phyloP scores from a whole-genome alignment of 2,113 vertebrate species.

The Mola mola region DNA sequence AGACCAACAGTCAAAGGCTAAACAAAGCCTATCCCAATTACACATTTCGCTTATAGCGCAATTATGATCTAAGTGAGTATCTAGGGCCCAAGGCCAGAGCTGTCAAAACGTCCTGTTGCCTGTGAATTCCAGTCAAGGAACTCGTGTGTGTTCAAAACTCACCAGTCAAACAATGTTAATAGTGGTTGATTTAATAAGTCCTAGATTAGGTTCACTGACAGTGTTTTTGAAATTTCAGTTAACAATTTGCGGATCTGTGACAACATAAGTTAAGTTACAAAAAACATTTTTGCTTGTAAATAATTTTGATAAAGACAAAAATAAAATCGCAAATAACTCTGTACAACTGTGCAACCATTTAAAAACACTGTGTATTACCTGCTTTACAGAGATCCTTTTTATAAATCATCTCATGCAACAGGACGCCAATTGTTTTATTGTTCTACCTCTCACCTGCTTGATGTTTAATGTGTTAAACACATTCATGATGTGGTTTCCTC shows the following conservation, averaged over 20 bases:
- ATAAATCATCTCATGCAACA: conserved; percentile 16
- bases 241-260: conserved; percentile 24
- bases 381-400: too few species aligned
- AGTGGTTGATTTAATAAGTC: conserved; percentile 27
- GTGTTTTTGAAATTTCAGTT: conserved; percentile 34
- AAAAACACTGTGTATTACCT: too few species aligned
- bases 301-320: background rate
- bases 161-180: conserved; percentile 5
- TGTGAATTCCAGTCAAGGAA: conserved; percentile 45
- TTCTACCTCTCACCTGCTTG: conserved; percentile 26
- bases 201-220: conserved; percentile 65
- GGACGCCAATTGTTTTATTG: conserved; percentile 29
- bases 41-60: conserved; percentile 68
- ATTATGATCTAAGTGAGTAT: conserved; percentile 68
- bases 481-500: conserved; percentile 80
- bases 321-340: too few species aligned
- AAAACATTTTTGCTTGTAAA: conserved; percentile 5
- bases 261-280: conserved; percentile 16
- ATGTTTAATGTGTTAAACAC: conserved; percentile 83
- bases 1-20: conserved; percentile 61
- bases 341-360: too few species aligned
- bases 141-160: conserved; percentile 24
- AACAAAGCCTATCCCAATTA: conserved; percentile 69
- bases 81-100: conserved; percentile 64
- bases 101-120: conserved; percentile 57